phyloP scores from a whole-genome alignment of 2,888 invertebrate genomes.

The Adela reaumurella region DNA sequence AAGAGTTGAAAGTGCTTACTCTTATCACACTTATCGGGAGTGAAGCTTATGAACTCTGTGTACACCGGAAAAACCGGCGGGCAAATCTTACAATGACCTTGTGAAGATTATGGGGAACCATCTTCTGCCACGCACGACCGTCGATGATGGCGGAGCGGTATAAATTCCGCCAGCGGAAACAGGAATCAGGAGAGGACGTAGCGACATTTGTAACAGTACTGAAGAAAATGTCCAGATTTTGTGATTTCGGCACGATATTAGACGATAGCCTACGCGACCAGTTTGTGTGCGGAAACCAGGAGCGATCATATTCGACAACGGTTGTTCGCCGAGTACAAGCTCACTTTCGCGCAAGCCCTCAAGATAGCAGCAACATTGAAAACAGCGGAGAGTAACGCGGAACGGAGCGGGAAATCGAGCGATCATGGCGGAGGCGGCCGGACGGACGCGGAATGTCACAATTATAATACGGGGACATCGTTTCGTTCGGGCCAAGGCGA shows the following conservation, averaged over 20 bases:
- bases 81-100: conserved; percentile 5
- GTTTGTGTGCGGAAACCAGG: conserved; percentile 2
- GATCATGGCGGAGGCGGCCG: too few species aligned
- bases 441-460: too few species aligned
- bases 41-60: conserved; percentile 10
- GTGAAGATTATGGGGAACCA: conserved; percentile 8
- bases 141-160: conserved; percentile 11
- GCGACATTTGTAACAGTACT: conserved; percentile 9
- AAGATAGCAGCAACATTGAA: conserved; percentile 5
- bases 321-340: conserved; percentile 1
- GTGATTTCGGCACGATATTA: conserved; percentile 7
- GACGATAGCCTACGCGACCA: conserved; percentile 3
- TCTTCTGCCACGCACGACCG: conserved; percentile 10
- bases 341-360: not conserved
- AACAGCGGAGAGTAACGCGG: conserved; percentile 10
- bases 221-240: conserved; percentile 10
- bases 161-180: conserved; percentile 11
- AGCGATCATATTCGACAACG: conserved; percentile 2
- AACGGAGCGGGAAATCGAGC: not conserved
- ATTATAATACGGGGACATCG: too few species aligned
- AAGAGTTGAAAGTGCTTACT: conserved; percentile 5
- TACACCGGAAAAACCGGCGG: conserved; percentile 10
- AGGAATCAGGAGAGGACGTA: conserved; percentile 5
- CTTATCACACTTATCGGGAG: conserved; percentile 11
- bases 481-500: too few species aligned